phyloP scores from a whole-genome alignment of 2,113 vertebrate genomes.

The Crotalus tigris region DNA sequence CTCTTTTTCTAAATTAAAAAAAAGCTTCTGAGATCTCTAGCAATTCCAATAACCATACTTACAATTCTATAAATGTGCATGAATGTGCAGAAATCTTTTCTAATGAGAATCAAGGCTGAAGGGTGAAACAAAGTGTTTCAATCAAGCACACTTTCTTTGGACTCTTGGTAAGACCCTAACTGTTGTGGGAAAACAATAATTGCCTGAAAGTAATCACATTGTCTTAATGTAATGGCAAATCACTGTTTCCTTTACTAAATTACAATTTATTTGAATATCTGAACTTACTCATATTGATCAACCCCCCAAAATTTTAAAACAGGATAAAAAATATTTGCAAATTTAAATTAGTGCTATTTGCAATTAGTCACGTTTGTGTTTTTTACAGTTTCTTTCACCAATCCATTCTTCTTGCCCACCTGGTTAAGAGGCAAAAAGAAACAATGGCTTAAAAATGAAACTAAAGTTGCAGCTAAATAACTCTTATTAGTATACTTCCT shows the following conservation, averaged over 20 bases:
- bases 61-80: not conserved
- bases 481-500: not conserved
- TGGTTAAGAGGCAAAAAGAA: not conserved
- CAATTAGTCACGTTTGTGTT: not conserved
- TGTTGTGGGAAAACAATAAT: not conserved
- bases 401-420: not conserved
- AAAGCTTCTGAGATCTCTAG: not conserved
- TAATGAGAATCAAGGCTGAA: not conserved
- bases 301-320: not conserved
- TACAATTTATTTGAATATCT: not conserved
- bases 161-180: not conserved
- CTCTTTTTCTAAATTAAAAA: not conserved
- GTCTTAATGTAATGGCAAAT: not conserved
- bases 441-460: not conserved
- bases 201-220: not conserved
- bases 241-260: not conserved
- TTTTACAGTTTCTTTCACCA: not conserved
- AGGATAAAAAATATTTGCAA: not conserved
- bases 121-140: not conserved
- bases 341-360: not conserved
- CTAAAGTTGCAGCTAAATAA: not conserved
- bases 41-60: not conserved
- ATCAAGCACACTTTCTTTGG: not conserved
- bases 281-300: not conserved
- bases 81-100: not conserved